A percentile compares a stretch with the other conserved stretches of the same genome.
Conservation (phyloP, 1,140 invertebrate species). For the Belonocnema kinseyi region DNA sequence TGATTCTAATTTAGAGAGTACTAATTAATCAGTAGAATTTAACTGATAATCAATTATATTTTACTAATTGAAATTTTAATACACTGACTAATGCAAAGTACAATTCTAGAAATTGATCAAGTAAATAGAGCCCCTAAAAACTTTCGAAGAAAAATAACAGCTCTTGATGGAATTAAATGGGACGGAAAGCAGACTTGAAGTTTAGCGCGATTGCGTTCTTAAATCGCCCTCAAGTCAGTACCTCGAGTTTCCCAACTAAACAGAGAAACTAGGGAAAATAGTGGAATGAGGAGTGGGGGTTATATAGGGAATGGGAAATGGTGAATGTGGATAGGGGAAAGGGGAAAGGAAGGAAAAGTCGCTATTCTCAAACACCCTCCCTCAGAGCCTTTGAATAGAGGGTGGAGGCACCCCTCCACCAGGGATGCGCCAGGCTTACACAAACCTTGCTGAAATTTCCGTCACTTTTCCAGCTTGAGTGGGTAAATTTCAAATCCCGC, state of each 20-base stretch:
- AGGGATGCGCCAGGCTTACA: conserved; percentile 13
- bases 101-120: no score
- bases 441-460: conserved; percentile 40
- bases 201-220: conserved; percentile 8
- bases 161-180: conserved; percentile 24
- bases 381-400: background rate
- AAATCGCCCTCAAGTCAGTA: conserved; percentile 27
- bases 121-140: background rate
- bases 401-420: conserved; percentile 12
- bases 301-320: no score
- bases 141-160: conserved; percentile 16
- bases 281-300: conserved; percentile 2
- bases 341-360: background rate
- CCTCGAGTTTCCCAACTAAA: conserved; percentile 7
- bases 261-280: conserved; percentile 11
- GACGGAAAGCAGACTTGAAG: background rate
- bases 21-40: no score
- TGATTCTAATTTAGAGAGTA: no score
- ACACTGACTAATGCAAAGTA: no score
- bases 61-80: no score
- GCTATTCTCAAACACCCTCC: conserved; percentile 5
- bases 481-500: conserved; percentile 45
- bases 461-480: conserved; percentile 40
- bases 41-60: no score
- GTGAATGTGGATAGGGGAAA: no score